phyloP scores from a whole-genome alignment of 2,888 invertebrate genomes.

The Caenorhabditis afra region DNA sequence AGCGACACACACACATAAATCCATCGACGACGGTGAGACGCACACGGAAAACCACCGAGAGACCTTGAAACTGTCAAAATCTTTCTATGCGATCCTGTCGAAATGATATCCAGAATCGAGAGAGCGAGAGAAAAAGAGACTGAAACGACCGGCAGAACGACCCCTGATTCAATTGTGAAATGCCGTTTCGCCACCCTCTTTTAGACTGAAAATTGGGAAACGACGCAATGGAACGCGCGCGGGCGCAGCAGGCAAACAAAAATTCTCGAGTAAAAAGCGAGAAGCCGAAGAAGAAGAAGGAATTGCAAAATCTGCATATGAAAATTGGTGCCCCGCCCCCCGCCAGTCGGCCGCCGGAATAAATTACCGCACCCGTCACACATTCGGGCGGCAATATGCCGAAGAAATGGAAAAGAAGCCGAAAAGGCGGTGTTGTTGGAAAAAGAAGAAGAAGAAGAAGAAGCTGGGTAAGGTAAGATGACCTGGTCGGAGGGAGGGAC shows the following conservation, averaged over 20 bases:
- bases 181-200: not conserved
- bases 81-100: conserved; percentile 6
- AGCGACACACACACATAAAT: conserved; percentile 20
- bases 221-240: conserved; percentile 18
- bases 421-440: conserved; percentile 18
- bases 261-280: conserved; percentile 31
- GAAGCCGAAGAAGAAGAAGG: not conserved
- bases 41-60: not conserved
- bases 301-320: conserved; percentile 47
- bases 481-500: conserved; percentile 32
- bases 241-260: conserved; percentile 19
- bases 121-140: not conserved
- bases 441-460: conserved; percentile 23
- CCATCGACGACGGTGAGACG: conserved; percentile 16
- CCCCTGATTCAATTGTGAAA: conserved; percentile 23
- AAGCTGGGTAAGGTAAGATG: conserved; percentile 49
- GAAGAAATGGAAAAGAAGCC: conserved; percentile 13
- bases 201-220: no score
- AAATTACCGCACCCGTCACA: conserved; percentile 9
- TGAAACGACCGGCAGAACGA: conserved; percentile 6
- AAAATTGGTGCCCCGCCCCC: conserved; percentile 33
- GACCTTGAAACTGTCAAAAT: conserved; percentile 49
- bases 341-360: conserved; percentile 8
- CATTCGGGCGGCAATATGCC: not conserved
- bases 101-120: not conserved